Evolutionary conservation across 2,888 invertebrate species (phyloP), one percentile per base, ranked within the genome.

Genomic region (Eucriotettix oculatus): DNA sequence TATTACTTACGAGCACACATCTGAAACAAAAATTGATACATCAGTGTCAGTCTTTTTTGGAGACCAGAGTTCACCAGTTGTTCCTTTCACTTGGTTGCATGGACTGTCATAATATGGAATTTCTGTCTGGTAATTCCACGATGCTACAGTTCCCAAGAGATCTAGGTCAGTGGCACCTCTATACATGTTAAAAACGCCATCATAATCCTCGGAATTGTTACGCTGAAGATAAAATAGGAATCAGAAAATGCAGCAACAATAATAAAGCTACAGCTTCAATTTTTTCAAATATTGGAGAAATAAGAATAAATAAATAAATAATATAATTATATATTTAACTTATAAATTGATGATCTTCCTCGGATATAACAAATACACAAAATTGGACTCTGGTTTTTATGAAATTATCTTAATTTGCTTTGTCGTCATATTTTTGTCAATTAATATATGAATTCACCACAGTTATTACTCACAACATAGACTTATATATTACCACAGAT

Each of bases 51-150:
- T 76, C 63, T 80, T 81, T 67, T 82, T 76, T 0, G 85, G 85
- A 0, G 86, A 82, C 71, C 86, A 85, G 69, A 90, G 84, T 75
- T 91, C 90, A 0, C 90, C 91, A 1, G 85, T 85, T 17, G 88
- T 87, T 41, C 89, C 89, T 60, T 76, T 74, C 0, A 90, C 75
- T 68, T 70, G 68, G 54, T 81, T 81, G 69, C 86, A 86, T 16
- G 76, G 70, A 3, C 75, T 77, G 1, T 70, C 70, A 66, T 73
- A 71, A 68, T 76, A 70, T 64, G 76, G 70, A 0, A 83, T 79
- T 1, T 76, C 74, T 40, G 80, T 80, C 48, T 75, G 70, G 65
- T 82, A 76, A 70, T 92, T 88, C 91, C 91, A 93, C 9, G 75
- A 73, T 58, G 81, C 72, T 16, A 90, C 76, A 65, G 81, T 77